A percentile compares a stretch with the other conserved stretches of the same genome.
phyloP scores from a whole-genome alignment of 1,140 invertebrate species.

The Pteromalus puparum region DNA sequence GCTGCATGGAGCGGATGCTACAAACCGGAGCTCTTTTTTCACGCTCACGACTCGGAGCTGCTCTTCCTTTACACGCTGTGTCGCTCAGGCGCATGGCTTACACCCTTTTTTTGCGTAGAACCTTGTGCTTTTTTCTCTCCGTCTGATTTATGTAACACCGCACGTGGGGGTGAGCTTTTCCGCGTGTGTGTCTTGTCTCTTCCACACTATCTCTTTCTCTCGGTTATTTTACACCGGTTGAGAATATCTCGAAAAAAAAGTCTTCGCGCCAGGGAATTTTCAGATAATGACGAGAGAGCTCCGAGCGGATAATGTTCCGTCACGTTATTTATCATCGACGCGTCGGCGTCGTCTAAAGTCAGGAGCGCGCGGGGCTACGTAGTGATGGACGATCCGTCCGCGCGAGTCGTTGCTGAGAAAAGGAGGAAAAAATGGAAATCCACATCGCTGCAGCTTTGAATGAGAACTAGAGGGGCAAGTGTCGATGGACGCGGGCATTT shows the following conservation, averaged over 20 bases:
- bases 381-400: conserved; percentile 46
- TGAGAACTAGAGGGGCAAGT: conserved; percentile 21
- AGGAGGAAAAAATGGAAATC: conserved; percentile 35
- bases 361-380: conserved; percentile 19
- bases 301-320: conserved; percentile 27
- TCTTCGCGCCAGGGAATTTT: conserved; percentile 10
- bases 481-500: conserved; percentile 2
- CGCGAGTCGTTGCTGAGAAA: neutral
- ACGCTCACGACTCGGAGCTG: neutral
- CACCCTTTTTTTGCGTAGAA: neutral
- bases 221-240: neutral
- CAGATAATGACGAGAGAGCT: conserved; percentile 14
- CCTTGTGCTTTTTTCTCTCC: neutral
- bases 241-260: neutral
- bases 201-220: neutral
- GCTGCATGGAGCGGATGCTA: neutral
- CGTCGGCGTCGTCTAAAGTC: conserved; percentile 10
- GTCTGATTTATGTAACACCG: neutral
- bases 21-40: neutral
- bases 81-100: neutral
- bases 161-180: no score
- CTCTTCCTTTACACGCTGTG: conserved; percentile 1
- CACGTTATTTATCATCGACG: conserved; percentile 43
- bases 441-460: conserved; percentile 29
- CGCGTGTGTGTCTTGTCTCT: neutral